phyloP scores from a whole-genome alignment of 2,888 invertebrate species.

The Drosophila mimica region DNA sequence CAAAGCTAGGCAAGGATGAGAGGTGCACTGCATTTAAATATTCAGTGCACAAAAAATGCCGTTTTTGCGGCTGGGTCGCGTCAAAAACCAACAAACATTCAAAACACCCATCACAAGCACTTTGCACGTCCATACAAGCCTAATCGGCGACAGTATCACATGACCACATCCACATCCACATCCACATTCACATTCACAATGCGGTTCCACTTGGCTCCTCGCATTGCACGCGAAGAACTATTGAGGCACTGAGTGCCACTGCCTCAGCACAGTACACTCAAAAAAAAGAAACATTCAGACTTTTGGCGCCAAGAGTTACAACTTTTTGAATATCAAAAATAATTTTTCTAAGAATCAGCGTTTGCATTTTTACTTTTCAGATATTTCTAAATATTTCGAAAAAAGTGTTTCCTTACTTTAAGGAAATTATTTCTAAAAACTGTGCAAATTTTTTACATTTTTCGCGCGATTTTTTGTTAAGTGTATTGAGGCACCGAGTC shows the following conservation, averaged over 20 bases:
- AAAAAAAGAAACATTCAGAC: slow-evolving; percentile 34
- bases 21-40: slow-evolving; percentile 31
- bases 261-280: slow-evolving; percentile 7
- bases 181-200: slow-evolving; percentile 27
- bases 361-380: too few relatives aligned
- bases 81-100: slow-evolving; percentile 76
- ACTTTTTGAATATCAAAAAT: neutral
- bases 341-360: neutral
- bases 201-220: slow-evolving; percentile 23
- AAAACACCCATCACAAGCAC: slow-evolving; percentile 71
- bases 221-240: slow-evolving; percentile 33
- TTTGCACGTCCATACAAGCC: slow-evolving; percentile 75
- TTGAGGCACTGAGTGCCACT: neutral
- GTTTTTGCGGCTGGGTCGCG: slow-evolving; percentile 46
- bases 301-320: too few relatives aligned
- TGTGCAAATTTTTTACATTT: too few relatives aligned
- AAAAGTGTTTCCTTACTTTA: neutral
- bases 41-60: slow-evolving; percentile 45
- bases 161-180: slow-evolving; percentile 29
- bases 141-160: slow-evolving; percentile 79
- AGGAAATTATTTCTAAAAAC: neutral
- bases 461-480: neutral
- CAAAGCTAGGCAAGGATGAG: slow-evolving; percentile 14
- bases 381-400: too few relatives aligned
- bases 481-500: neutral